Evolutionary conservation across 2,113 vertebrate species (phyloP), one percentile per base, ranked within the genome.

Genomic region (Sebastes fasciatus): DNA sequence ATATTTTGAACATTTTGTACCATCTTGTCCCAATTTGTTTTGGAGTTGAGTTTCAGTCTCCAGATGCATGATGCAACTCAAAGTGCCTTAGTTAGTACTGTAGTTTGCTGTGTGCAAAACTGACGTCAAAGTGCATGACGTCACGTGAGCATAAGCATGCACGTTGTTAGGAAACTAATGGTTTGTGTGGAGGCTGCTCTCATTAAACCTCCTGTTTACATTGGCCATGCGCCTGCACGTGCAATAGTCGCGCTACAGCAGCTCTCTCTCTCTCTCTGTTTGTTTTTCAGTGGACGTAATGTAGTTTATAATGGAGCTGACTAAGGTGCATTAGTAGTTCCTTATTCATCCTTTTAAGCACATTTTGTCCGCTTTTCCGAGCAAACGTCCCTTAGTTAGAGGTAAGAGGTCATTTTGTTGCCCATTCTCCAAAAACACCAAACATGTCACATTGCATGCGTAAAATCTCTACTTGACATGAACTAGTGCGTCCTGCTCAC

Each of bases 101-200:
- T 48, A 74, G 23, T 82, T 45, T 64, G 42, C 9, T 43, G 21
- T 60, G 14, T 58, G 14, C 26, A 11, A 72, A 67, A 73, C 3
- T 79, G 57, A 92, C 78, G 82, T 92, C 82, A 76, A 49, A 57
- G 46, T 78, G 62, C 68, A 23, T 82, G 82, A 82, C 52, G 87
- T 90, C 84, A 84, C 48, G 19, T 43, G 21, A 17, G 43, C 66
- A 17, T 21, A 21, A 60, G 43, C 48, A 52, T 48, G 75, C 69
- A 49, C 5, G 52, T 61, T 26, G 52, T 61, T 26, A 16, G 49
- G 26, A 73, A 73, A 80, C 40, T 66, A 49, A 60, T 60, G 62
- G 52, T 58, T 57, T 49, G n/a, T 49, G 68, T 17, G n/a, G 21
- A 26, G 8, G 60, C 45, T 88, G 62, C 54, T 21, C 62, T 40